These are phyloP conservation scores for Rhagonycha lutea DNA, from an alignment of 2,888 invertebrate genomes.

Conservation along the genomic window DNA sequence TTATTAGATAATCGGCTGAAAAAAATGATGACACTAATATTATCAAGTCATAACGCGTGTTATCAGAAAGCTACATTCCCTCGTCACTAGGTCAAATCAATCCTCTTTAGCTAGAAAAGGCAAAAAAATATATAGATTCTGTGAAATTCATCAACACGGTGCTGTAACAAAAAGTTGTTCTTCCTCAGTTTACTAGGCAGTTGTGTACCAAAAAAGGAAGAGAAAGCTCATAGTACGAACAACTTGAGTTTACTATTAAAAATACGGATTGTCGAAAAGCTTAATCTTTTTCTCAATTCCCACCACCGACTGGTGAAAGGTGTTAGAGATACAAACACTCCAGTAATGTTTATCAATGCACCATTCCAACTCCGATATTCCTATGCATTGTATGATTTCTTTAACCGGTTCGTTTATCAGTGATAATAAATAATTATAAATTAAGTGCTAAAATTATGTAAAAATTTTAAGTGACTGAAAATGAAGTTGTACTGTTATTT, in stretches of 20 bases:
- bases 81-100: conserved; percentile 21
- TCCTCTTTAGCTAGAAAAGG: background rate
- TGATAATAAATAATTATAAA: background rate
- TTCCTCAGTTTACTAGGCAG: background rate
- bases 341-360: conserved; percentile 32
- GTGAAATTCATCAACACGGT: background rate
- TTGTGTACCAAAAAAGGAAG: conserved; percentile 14
- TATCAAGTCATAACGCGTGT: background rate
- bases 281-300: background rate
- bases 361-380: conserved; percentile 27
- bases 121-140: background rate
- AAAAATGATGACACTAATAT: background rate
- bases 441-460: background rate
- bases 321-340: conserved; percentile 13
- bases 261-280: background rate
- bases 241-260: background rate
- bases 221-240: conserved; percentile 19
- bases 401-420: background rate
- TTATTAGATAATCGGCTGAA: background rate
- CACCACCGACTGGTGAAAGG: conserved; percentile 3
- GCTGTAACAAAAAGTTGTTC: background rate
- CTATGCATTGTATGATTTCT: background rate
- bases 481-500: conserved; percentile 7
- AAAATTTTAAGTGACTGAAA: conserved; percentile 2
- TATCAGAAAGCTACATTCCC: conserved; percentile 21